Percentiles rank a stretch among this genome's conserved stretches.
Conservation (phyloP, 2,797 vertebrate genomes). For the Sphenopsis melanotis region DNA sequence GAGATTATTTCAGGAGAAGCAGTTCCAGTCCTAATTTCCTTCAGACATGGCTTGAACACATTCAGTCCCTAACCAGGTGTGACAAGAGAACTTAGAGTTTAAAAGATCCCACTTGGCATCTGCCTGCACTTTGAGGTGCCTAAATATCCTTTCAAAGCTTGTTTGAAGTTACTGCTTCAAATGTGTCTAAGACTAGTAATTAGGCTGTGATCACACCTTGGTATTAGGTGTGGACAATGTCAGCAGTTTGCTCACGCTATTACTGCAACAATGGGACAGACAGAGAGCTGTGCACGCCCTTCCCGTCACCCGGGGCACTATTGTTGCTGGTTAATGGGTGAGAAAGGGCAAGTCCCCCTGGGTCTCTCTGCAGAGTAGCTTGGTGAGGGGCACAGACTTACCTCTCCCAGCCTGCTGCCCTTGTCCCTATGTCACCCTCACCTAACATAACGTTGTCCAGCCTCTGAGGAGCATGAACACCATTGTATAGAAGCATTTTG, state of each 20-base stretch:
- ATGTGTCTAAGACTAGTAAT: background rate
- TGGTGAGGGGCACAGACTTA: accelerated
- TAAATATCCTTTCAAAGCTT: background rate
- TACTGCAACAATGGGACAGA: background rate
- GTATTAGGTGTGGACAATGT: background rate
- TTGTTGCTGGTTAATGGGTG: slow-evolving; percentile 33
- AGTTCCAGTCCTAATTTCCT: background rate
- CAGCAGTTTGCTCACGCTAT: background rate
- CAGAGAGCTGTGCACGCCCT: background rate
- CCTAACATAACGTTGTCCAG: background rate
- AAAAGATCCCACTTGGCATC: background rate
- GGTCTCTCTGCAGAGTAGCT: background rate
- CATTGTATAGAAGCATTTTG: background rate
- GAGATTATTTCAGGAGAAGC: background rate
- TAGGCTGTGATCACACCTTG: background rate
- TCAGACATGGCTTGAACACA: background rate
- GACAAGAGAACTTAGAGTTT: background rate
- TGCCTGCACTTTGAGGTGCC: background rate
- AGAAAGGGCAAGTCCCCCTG: background rate
- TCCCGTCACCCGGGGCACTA: background rate
- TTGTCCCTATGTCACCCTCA: background rate
- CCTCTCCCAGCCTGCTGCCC: background rate
- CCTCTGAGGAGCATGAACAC: background rate
- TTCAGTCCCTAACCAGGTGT: background rate
- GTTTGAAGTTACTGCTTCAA: background rate